phyloP scores from a whole-genome alignment of 2,113 vertebrate species.

The Numenius arquata region DNA sequence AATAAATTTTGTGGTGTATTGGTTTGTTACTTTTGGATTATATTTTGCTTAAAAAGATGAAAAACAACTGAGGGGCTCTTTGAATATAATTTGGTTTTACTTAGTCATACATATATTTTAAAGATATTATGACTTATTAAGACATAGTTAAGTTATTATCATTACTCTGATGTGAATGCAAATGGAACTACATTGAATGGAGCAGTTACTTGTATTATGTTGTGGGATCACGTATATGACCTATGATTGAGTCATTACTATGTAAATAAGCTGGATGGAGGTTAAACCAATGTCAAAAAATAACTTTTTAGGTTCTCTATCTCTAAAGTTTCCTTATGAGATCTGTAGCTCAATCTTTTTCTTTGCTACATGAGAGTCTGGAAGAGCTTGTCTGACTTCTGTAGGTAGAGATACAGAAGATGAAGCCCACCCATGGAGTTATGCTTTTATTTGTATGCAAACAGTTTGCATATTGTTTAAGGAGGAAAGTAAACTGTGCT shows the following conservation, averaged over 20 bases:
- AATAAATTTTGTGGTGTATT: background rate
- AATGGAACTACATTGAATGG: background rate
- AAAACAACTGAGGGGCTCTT: background rate
- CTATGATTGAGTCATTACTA: background rate
- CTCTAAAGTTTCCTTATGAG: background rate
- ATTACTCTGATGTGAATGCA: background rate
- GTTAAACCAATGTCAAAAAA: background rate
- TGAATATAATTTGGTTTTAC: background rate
- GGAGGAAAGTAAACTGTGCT: background rate
- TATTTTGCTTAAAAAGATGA: background rate
- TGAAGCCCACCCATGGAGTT: background rate
- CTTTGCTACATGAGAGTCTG: background rate
- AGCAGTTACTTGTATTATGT: background rate
- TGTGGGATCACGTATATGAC: background rate
- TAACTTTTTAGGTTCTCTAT: background rate
- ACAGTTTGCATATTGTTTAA: background rate
- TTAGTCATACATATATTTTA: background rate
- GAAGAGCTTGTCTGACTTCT: background rate
- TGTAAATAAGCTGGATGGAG: background rate
- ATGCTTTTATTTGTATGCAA: background rate
- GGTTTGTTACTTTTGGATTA: background rate
- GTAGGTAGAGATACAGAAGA: background rate
- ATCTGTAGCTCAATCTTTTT: background rate
- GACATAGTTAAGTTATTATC: background rate
- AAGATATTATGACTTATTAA: background rate